Evolutionary conservation across 2,113 vertebrate genomes (phyloP).

Genomic region (Paraplagusia blochii): DNA sequence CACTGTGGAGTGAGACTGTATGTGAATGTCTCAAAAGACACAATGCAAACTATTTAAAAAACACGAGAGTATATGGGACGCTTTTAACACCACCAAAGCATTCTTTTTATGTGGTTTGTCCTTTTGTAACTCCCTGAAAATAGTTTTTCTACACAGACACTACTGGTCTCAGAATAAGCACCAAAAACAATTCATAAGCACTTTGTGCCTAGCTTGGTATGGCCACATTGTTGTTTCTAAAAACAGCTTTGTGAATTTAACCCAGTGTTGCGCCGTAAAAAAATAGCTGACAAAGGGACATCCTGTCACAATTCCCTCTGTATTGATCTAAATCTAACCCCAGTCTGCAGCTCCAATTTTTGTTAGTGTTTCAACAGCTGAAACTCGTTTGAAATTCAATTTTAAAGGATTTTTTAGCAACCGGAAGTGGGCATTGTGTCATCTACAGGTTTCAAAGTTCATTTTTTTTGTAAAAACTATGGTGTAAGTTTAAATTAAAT

Average conservation of each 20-base stretch:
- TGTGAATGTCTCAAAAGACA: neutral
- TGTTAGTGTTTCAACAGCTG: too few species aligned
- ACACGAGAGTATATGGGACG: constrained; percentile 9
- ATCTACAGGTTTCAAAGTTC: too few species aligned
- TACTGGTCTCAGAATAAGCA: constrained; percentile 37
- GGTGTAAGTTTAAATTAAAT: too few species aligned
- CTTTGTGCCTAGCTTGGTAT: constrained; percentile 26
- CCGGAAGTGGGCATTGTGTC: too few species aligned
- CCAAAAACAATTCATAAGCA: constrained; percentile 42
- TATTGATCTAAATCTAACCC: too few species aligned
- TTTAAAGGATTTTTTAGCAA: too few species aligned
- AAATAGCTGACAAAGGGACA: constrained; percentile 11
- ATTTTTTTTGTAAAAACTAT: too few species aligned
- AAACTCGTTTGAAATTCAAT: too few species aligned
- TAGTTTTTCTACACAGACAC: constrained; percentile 21
- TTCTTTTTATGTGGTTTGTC: constrained; percentile 25
- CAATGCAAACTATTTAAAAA: constrained; percentile 10
- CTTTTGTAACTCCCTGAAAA: constrained; percentile 39
- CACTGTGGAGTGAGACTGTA: constrained; percentile 3
- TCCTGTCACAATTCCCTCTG: constrained; percentile 1
- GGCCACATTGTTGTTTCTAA: constrained; percentile 24
- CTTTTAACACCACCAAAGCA: constrained; percentile 28
- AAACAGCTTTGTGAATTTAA: constrained; percentile 8
- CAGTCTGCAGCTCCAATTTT: too few species aligned
- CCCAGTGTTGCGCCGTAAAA: constrained; percentile 19